A percentile compares a stretch with the other conserved stretches of the same genome.
These are phyloP conservation scores for human DNA, from an alignment of 2,113 vertebrate genomes.

Conservation along the genomic window GRCh38 chr19:47325501-47326000, in stretches of 20 bases:
- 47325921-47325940: neutral
- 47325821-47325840: neutral
- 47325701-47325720: neutral
- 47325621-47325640: no score
- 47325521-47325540: neutral
- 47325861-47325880: neutral
- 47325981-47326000: neutral
- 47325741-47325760: neutral
- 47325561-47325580: neutral
- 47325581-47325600: neutral
- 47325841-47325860: neutral
- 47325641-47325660: no score
- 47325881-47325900: neutral
- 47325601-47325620: neutral
- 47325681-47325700: neutral
- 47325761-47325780: neutral
- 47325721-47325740: neutral
- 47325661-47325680: neutral
- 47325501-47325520: neutral
- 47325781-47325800: neutral
- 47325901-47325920: neutral
- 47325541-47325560: neutral
- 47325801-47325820: neutral
- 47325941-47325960: neutral
- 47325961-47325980: neutral